Percentiles rank a stretch among this genome's conserved stretches.
These are phyloP conservation scores for Andrena camellia DNA, from an alignment of 2,888 invertebrate species.

Conservation along the genomic window DNA sequence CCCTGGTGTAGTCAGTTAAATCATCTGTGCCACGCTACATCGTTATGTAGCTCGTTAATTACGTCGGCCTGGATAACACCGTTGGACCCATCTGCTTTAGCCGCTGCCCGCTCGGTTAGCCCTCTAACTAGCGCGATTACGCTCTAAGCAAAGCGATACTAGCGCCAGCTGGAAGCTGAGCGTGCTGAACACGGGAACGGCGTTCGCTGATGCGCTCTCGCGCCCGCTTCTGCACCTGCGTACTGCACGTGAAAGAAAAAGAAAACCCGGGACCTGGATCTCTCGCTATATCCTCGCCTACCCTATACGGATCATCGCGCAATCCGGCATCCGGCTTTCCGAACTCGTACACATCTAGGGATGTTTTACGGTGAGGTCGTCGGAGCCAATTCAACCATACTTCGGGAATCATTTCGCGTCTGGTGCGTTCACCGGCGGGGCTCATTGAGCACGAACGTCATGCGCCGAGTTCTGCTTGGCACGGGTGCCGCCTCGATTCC, in stretches of 20 bases:
- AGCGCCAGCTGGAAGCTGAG: constrained; percentile 61
- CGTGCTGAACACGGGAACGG: constrained; percentile 49
- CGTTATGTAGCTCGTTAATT: not conserved
- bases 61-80: constrained; percentile 12
- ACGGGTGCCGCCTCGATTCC: not conserved
- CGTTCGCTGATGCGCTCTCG: constrained; percentile 42
- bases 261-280: constrained; percentile 54
- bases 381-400: constrained; percentile 28
- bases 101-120: constrained; percentile 46
- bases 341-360: constrained; percentile 65
- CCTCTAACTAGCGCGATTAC: constrained; percentile 49
- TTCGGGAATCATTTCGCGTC: constrained; percentile 1
- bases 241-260: constrained; percentile 56
- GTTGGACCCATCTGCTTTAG: constrained; percentile 26
- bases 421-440: not conserved
- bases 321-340: constrained; percentile 65
- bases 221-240: constrained; percentile 60
- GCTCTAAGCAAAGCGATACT: constrained; percentile 58
- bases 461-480: no score
- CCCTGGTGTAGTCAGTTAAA: constrained; percentile 50
- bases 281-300: constrained; percentile 68
- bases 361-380: constrained; percentile 55
- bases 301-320: constrained; percentile 61
- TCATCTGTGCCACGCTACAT: constrained; percentile 16
- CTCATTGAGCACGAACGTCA: no score